Evolutionary conservation across 1,140 invertebrate species (phyloP), one percentile per base, ranked within the genome.

Genomic region (Nasonia vitripennis): DNA sequence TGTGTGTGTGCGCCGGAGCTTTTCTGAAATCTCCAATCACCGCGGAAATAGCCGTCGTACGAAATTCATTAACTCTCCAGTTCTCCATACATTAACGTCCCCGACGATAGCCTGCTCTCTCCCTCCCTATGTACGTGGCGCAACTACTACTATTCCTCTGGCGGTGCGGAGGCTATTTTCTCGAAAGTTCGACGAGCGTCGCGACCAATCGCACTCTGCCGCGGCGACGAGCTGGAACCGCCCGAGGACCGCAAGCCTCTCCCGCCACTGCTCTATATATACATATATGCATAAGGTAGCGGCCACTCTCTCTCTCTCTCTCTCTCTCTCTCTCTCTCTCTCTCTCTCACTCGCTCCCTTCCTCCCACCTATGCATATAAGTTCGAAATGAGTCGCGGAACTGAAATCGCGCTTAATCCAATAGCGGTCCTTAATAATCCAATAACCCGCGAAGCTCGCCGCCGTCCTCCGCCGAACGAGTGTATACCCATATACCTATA

Each of bases 371-470:
- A 12, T 34, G 86, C 84, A 73, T 79, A 41, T 85, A 84, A 88
- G 88, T 87, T 88, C 78, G 90, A 90, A 90, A 92, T 91, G 89
- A 92, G 91, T 91, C 90, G 90, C 88, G 88, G 89, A 91, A 88
- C 86, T 85, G 87, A 89, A 91, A 91, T 91, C 89, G 86, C 88
- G 88, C 87, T 91, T 92, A 93, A 93, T 93, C 91, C 92, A 92
- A 93, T 92, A 91, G 91, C 89, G 90, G 91, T 91, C 90, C 91
- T 91, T 92, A 91, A 93, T 93, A 93, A 93, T 92, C 92, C 91
- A 92, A 93, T 93, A 92, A 92, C 90, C 87, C 83, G 86, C 55
- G 55, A 62, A 78, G 12, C 77, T 41, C 45, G 86, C 87, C 86
- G 55, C 55, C 55, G 55, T 45, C 4, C 5, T 9, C 41, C 41